These are phyloP conservation scores for Drosophila novamexicana DNA, from an alignment of 1,140 invertebrate genomes.

Conservation along the genomic window DNA sequence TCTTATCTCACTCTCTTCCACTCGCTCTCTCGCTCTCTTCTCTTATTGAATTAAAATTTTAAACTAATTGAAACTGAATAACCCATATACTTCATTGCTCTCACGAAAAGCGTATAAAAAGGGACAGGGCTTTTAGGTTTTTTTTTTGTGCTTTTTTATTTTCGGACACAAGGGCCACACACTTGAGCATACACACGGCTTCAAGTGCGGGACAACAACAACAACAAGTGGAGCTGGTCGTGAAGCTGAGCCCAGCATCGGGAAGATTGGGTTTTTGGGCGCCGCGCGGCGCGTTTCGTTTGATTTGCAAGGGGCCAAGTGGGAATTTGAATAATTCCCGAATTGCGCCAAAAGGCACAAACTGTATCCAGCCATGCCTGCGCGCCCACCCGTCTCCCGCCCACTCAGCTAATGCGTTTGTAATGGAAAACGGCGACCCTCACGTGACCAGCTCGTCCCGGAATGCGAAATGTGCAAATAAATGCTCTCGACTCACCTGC, in stretches of 20 bases:
- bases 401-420: conserved; percentile 52
- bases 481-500: conserved; percentile 58
- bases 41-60: no score
- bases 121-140: conserved; percentile 68
- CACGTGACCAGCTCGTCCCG: conserved; percentile 28
- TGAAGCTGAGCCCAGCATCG: conserved; percentile 1
- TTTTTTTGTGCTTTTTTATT: conserved; percentile 29
- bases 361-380: background rate
- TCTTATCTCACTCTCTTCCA: no score
- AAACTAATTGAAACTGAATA: background rate
- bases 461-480: conserved; percentile 62
- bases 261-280: conserved; percentile 40
- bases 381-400: background rate
- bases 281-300: conserved; percentile 32
- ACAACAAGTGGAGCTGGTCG: conserved; percentile 3
- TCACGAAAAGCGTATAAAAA: conserved; percentile 22
- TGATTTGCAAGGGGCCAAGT: conserved; percentile 53
- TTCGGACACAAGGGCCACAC: conserved; percentile 63
- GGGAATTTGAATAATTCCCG: conserved; percentile 67
- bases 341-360: conserved; percentile 39
- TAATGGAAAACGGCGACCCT: conserved; percentile 40
- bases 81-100: background rate
- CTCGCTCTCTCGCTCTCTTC: no score
- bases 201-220: conserved; percentile 48
- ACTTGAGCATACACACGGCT: conserved; percentile 66